Conservation (phyloP, 2,797 vertebrate genomes). For the Sciurus vulgaris region DNA sequence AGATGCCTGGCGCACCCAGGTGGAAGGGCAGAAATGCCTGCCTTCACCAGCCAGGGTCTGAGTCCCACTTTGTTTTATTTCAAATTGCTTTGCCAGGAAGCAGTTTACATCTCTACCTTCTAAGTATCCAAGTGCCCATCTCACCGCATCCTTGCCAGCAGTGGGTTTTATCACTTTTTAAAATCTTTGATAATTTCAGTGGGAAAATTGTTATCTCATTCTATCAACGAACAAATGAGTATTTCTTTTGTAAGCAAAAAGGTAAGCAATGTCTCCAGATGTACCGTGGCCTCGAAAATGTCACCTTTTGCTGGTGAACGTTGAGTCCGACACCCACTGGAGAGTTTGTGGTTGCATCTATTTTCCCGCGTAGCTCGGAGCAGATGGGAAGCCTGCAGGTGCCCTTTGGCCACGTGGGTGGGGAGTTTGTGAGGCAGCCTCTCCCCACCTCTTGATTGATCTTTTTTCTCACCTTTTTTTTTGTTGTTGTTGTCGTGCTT, state of each 20-base stretch:
- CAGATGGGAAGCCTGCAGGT: neutral
- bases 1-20: neutral
- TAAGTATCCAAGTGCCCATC: neutral
- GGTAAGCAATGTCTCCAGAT: neutral
- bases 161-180: neutral
- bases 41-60: neutral
- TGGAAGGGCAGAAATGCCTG: neutral
- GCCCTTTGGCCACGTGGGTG: neutral
- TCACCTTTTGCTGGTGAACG: neutral
- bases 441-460: slow-evolving; percentile 6
- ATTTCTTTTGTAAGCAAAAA: neutral
- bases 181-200: slow-evolving; percentile 53
- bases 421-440: neutral
- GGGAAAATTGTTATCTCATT: neutral
- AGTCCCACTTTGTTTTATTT: neutral
- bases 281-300: neutral
- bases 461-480: neutral
- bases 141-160: slow-evolving; percentile 42
- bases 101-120: neutral
- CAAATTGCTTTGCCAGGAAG: slow-evolving; percentile 33
- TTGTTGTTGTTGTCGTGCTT: neutral
- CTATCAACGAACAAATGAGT: neutral
- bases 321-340: neutral
- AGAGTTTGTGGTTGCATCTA: neutral
- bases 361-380: neutral